phyloP scores from a whole-genome alignment of 2,888 invertebrate species.

The Congeria kusceri region DNA sequence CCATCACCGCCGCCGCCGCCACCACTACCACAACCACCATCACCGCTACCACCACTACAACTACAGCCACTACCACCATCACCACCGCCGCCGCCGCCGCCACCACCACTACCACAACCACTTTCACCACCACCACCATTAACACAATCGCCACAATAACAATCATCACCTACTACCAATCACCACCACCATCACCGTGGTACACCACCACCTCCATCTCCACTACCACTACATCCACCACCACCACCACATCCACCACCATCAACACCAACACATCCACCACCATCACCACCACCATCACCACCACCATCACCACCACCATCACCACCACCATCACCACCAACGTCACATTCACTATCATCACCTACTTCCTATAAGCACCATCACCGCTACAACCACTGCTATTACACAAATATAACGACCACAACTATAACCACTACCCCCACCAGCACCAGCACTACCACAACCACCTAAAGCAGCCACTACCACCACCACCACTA shows the following conservation, averaged over 20 bases:
- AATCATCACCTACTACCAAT: not conserved
- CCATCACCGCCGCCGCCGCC: not conserved
- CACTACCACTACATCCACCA: not conserved
- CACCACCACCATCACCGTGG: too few species aligned
- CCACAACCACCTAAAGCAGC: not conserved
- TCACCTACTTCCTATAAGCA: not conserved
- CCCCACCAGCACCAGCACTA: not conserved
- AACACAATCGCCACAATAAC: not conserved
- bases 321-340: not conserved
- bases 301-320: not conserved
- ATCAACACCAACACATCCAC: not conserved
- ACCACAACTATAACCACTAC: not conserved
- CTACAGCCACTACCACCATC: not conserved
- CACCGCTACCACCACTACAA: not conserved
- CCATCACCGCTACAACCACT: not conserved
- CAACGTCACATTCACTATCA: not conserved
- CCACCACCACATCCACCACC: not conserved
- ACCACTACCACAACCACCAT: not conserved
- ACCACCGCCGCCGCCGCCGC: not conserved
- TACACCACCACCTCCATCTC: not conserved
- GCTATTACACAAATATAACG: not conserved
- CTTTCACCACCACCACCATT: not conserved
- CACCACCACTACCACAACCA: not conserved
- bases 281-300: not conserved
- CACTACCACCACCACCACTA: conserved; percentile 1